Evolutionary conservation across 2,888 invertebrate species (phyloP).

Genomic region (Hypomecis punctinalis): DNA sequence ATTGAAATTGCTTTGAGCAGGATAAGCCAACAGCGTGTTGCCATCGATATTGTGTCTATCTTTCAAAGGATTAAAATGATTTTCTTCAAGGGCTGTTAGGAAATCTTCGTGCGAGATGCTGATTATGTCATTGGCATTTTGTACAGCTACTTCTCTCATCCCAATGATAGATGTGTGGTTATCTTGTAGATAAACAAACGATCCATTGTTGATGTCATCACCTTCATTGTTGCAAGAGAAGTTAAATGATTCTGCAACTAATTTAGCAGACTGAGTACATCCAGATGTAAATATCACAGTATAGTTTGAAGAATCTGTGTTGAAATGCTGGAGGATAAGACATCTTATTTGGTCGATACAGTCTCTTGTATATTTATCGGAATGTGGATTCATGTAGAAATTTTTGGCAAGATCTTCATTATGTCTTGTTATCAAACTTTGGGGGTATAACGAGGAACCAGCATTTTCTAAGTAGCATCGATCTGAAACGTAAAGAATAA

Average conservation of each 20-base stretch:
- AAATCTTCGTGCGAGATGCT: conserved; percentile 86
- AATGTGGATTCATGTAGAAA: conserved; percentile 96
- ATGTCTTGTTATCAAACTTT: conserved; percentile 88
- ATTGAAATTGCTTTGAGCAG: conserved; percentile 98
- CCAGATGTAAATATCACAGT: conserved; percentile 97
- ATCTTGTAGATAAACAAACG: conserved; percentile 93
- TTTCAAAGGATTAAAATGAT: conserved; percentile 40
- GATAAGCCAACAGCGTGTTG: conserved; percentile 90
- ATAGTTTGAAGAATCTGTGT: conserved; percentile 92
- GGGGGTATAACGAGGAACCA: conserved; percentile 93
- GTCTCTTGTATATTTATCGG: conserved; percentile 92
- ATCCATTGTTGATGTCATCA: conserved; percentile 74
- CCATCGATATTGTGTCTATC: conserved; percentile 56
- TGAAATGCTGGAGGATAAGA: conserved; percentile 94
- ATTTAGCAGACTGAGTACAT: conserved; percentile 94
- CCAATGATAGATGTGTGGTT: conserved; percentile 98
- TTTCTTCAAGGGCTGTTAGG: conserved; percentile 62
- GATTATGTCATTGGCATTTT: conserved; percentile 81
- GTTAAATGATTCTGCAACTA: conserved; percentile 92
- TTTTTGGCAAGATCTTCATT: conserved; percentile 88
- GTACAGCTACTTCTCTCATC: conserved; percentile 90
- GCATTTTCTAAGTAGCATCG: conserved; percentile 95
- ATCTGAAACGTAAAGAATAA: conserved; percentile 74
- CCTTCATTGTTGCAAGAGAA: conserved; percentile 70
- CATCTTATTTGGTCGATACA: conserved; percentile 93